Percentiles rank a stretch among this genome's conserved stretches.
phyloP scores from a whole-genome alignment of 2,888 invertebrate species.

The Drosophila parthenogenetica region DNA sequence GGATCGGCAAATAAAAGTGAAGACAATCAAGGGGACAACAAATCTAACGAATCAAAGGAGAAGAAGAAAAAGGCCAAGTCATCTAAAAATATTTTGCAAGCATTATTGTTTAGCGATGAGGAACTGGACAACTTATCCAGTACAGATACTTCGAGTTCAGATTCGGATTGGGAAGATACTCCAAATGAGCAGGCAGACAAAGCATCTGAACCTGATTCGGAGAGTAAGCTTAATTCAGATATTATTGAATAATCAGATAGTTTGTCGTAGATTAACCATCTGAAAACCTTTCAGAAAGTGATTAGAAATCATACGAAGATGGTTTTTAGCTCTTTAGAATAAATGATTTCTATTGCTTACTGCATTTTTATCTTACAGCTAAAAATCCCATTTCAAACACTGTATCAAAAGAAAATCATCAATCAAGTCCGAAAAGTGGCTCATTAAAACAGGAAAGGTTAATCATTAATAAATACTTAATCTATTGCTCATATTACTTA shows the following conservation, averaged over 20 bases:
- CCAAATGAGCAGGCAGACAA: not conserved
- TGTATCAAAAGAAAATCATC: not conserved
- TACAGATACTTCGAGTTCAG: not conserved
- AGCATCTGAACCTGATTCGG: not conserved
- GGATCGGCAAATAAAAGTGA: not conserved
- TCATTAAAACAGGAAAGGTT: not conserved
- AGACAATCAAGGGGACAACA: no score
- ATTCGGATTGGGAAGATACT: not conserved
- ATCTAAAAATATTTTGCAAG: not conserved
- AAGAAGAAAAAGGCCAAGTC: not conserved
- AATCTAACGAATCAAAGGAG: not conserved
- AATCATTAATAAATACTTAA: not conserved
- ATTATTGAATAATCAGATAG: no score
- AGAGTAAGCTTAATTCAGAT: not conserved
- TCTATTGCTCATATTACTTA: not conserved
- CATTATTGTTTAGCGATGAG: not conserved
- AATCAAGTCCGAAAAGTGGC: not conserved
- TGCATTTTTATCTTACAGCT: not conserved
- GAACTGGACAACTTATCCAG: not conserved
- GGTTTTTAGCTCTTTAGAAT: not conserved
- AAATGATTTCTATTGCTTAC: not conserved
- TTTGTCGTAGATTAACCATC: no score
- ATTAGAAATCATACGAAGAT: not conserved
- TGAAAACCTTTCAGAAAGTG: not conserved
- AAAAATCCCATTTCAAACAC: not conserved